phyloP scores from a whole-genome alignment of 2,113 vertebrate genomes.

The Oxyruncus cristatus region DNA sequence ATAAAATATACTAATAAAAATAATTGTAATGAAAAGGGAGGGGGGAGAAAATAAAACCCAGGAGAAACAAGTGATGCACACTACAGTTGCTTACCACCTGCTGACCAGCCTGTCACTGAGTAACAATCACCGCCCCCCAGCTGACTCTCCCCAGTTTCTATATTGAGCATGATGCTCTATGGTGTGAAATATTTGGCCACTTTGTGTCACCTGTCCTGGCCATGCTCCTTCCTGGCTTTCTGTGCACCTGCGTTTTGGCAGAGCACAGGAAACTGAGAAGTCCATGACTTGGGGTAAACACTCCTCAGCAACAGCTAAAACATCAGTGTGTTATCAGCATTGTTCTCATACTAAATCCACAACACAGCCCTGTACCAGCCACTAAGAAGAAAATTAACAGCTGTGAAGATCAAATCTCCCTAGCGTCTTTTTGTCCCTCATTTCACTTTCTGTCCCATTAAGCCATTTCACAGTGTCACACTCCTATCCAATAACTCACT shows the following conservation, averaged over 20 bases:
- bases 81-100: rapidly evolving
- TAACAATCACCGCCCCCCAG: background rate
- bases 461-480: background rate
- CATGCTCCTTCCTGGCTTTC: background rate
- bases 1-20: background rate
- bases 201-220: background rate
- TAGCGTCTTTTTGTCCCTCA: rapidly evolving
- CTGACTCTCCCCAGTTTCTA: background rate
- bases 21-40: background rate
- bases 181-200: background rate
- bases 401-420: background rate
- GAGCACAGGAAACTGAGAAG: background rate
- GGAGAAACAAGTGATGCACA: background rate
- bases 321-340: background rate
- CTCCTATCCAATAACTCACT: rapidly evolving
- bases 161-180: background rate
- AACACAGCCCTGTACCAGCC: background rate
- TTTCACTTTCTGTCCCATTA: background rate
- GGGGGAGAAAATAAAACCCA: background rate
- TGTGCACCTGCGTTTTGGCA: background rate
- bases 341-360: background rate
- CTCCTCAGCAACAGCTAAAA: background rate
- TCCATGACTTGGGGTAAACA: background rate
- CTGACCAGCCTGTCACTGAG: background rate
- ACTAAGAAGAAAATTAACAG: background rate